Evolutionary conservation across 2,797 vertebrate species (phyloP).

Genomic region (Tachyglossus aculeatus): DNA sequence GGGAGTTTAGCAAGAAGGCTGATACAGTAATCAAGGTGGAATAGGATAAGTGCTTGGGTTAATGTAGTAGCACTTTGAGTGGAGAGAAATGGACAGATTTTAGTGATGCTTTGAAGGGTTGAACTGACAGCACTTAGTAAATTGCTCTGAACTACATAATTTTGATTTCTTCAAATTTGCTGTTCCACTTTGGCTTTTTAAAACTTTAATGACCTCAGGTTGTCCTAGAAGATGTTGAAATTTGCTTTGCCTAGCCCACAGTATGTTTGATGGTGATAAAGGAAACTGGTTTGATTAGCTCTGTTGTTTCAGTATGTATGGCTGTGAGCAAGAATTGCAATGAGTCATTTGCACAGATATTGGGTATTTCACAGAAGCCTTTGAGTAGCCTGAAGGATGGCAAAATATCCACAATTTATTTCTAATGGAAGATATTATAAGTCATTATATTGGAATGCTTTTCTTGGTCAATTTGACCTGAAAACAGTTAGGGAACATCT

Average conservation of each 20-base stretch:
- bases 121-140: no score
- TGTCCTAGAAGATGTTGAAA: background rate
- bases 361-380: constrained; percentile 7
- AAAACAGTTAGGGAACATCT: background rate
- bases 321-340: background rate
- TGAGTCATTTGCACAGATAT: background rate
- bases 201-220: background rate
- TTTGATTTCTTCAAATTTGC: constrained; percentile 30
- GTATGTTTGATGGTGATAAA: background rate
- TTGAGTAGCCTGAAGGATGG: background rate
- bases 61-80: no score
- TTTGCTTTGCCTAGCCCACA: constrained; percentile 3
- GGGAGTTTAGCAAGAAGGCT: no score
- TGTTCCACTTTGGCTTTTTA: constrained; percentile 21
- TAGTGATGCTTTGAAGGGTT: no score
- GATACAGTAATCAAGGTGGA: no score
- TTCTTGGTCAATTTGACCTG: constrained; percentile 8
- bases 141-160: constrained; percentile 35
- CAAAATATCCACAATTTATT: background rate
- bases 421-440: background rate
- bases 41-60: no score
- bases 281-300: constrained; percentile 9
- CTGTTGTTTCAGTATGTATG: background rate
- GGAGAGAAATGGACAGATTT: no score
- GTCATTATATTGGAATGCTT: constrained; percentile 7